Evolutionary conservation across 2,888 invertebrate species (phyloP), one percentile per base, ranked within the genome.

Genomic region (Drymonia ruficornis): DNA sequence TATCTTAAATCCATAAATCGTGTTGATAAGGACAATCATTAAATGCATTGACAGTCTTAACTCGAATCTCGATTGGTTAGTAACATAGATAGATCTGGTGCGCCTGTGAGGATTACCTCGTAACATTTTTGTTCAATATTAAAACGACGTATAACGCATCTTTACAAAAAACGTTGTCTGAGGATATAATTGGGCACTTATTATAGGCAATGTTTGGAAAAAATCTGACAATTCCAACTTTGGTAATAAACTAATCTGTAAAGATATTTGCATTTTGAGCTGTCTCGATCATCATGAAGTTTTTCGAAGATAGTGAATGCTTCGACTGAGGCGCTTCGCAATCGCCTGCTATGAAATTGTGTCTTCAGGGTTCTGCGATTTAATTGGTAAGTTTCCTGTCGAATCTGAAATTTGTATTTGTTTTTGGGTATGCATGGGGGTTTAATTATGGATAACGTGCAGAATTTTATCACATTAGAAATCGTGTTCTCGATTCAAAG

Each of bases 391-490:
- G 86, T 86, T 78, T 67, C 68, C 62, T 65, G 61, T 64, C 74
- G 81, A 74, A 70, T 63, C 68, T 71, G 76, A 74, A 70, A 70
- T 74, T 74, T 76, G 63, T 75, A 71, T 65, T 70, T 65, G 76
- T 78, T 74, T n/a, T 74, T 74, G 76, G 75, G 76, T 65, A 70
- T 84, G 83, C 83, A 84, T 80, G 83, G 81, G 78, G 78, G 63
- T 66, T 72, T 68, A 65, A 42, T 66, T 71, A 70, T 65, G 65
- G 65, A 56, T 59, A 56, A 61, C 58, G 56, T 63, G 62, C 48
- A 65, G 51, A 56, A 55, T 53, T 54, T 53, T 59, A 63, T 63
- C 55, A 55, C 48, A 59, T 28, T 56, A 57, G 19, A 61, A 55
- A 57, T 55, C 28, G 58, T 51, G 52, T 50, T 52, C 46, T 66